Conservation (phyloP, 2,888 invertebrate species). For the Melieria crassipennis region DNA sequence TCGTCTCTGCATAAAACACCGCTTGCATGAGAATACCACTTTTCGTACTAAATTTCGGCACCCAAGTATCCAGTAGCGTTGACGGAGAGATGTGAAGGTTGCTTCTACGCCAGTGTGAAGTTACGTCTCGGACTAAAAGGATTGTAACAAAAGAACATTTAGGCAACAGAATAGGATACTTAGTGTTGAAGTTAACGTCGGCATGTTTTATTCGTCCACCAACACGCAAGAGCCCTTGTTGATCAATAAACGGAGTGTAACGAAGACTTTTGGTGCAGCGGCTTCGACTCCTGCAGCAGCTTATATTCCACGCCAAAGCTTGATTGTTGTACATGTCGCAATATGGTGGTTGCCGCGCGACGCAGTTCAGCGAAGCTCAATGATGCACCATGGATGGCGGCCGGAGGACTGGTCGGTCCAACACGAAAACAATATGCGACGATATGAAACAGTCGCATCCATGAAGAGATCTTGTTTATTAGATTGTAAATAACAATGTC, state of each 20-base stretch:
- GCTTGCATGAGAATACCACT: conserved; percentile 30
- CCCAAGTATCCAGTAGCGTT: conserved; percentile 30
- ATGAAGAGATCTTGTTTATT: conserved; percentile 10
- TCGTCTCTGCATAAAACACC: conserved; percentile 28
- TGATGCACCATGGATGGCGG: no score
- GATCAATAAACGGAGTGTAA: not conserved
- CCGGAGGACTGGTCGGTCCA: not conserved
- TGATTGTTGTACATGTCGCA: not conserved
- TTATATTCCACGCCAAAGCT: not conserved
- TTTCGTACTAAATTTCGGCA: conserved; percentile 33
- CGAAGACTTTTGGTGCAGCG: not conserved
- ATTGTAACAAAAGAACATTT: no score
- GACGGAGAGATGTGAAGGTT: conserved; percentile 25
- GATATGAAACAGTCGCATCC: conserved; percentile 4
- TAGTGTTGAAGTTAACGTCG: conserved; percentile 2
- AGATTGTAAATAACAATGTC: not conserved
- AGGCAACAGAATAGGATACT: not conserved
- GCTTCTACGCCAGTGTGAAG: conserved; percentile 30
- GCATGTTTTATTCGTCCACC: conserved; percentile 3
- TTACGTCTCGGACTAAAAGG: not conserved
- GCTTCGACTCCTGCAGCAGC: not conserved
- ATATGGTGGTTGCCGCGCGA: no score
- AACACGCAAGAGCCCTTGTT: not conserved
- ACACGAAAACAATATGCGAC: conserved; percentile 14
- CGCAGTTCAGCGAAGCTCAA: no score